phyloP scores from a whole-genome alignment of 2,113 vertebrate genomes.

The Desmodus rotundus region DNA sequence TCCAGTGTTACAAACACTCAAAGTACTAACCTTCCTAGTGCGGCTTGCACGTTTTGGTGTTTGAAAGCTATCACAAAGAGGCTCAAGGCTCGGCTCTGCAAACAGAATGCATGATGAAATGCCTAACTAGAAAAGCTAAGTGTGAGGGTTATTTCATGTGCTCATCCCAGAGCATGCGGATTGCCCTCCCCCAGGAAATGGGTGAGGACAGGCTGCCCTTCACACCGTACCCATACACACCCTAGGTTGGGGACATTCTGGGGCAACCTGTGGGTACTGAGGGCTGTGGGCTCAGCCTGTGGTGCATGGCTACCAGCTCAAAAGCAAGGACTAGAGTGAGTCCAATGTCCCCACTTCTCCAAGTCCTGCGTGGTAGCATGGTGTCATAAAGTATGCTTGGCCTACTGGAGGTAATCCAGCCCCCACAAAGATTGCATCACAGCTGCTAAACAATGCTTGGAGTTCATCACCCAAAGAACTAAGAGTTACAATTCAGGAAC shows the following conservation, averaged over 20 bases:
- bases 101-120: background rate
- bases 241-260: background rate
- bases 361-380: background rate
- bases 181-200: background rate
- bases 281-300: background rate
- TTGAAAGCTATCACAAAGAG: background rate
- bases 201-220: background rate
- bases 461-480: conserved; percentile 43
- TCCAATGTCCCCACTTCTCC: background rate
- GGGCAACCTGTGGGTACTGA: background rate
- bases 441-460: conserved; percentile 29
- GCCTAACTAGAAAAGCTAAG: background rate
- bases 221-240: background rate
- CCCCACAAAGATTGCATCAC: background rate
- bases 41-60: background rate
- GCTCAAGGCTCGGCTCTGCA: background rate
- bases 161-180: background rate
- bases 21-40: background rate
- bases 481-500: conserved; percentile 51
- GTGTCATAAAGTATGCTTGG: background rate
- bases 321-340: background rate
- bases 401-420: background rate
- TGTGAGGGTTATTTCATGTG: background rate
- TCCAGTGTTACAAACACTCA: background rate
- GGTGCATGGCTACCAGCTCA: background rate